Evolutionary conservation across 2,888 invertebrate species (phyloP), one percentile per base, ranked within the genome.

Genomic region (Ormia ochracea): DNA sequence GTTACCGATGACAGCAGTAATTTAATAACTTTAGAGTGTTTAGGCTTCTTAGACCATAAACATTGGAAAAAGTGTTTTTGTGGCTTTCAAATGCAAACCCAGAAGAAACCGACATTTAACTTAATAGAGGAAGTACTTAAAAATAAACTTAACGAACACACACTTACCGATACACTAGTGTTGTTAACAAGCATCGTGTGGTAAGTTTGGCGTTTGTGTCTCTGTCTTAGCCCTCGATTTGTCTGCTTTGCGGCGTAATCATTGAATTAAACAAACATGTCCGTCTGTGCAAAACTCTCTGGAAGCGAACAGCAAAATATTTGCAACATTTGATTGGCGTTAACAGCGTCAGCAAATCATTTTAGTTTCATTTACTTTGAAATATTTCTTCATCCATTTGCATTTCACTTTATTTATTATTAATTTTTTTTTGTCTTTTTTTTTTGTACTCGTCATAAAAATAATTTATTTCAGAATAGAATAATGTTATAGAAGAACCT

Each of bases 31-130:
- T 61, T 21, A 61, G 45, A 61, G 68, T 38, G 75, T 76, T 68
- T 76, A 54, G 26, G 54, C 69, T 69, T 76, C 52, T 69, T 45
- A 76, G 69, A 76, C 68, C 75, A 76, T 76, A 76, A 68, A 76
- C 75, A 76, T 76, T 76, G 68, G 61, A 54, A 61, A 61, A 69
- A 76, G 54, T 76, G 54, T 76, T 68, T 75, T 48, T 76, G 75
- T 21, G 75, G 75, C 75, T 45, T 61, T 68, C 28, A 54, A 52
- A 68, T 45, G 23, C 19, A 58, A 14, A 59, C 10, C 14, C 19
- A 63, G 33, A 75, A 38, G 65, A 41, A 63, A 21, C 17, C 66
- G 21, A 26, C 19, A 54, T 50, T 63, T 33, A 43, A 45, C 33
- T 61, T 31, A 45, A 23, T 43, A 33, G 9, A 58, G 41, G 33